phyloP scores from a whole-genome alignment of 2,797 vertebrate genomes.

The Tauraco hartlaubi region DNA sequence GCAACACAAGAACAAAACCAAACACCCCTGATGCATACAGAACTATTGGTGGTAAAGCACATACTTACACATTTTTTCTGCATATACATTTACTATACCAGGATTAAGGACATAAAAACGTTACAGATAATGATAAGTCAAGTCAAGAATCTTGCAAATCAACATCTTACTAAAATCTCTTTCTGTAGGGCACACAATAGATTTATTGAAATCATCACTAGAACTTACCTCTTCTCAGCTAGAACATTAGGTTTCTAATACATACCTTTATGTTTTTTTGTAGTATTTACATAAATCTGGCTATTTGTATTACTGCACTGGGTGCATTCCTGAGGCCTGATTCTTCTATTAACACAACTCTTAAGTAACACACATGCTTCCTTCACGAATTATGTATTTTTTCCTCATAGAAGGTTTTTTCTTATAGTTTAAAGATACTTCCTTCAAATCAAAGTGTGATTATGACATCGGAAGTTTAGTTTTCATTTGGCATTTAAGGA shows the following conservation, averaged over 20 bases:
- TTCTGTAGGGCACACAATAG: not conserved
- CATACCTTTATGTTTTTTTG: not conserved
- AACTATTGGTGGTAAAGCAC: not conserved
- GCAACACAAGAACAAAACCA: slow-evolving; percentile 63
- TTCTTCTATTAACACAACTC: not conserved
- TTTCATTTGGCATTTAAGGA: not conserved
- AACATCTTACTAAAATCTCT: not conserved
- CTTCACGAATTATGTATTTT: not conserved
- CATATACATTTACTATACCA: not conserved
- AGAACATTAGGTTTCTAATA: not conserved
- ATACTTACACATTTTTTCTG: not conserved
- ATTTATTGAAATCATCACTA: not conserved
- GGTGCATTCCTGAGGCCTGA: not conserved
- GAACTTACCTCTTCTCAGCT: not conserved
- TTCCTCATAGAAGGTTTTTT: not conserved
- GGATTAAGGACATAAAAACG: not conserved
- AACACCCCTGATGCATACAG: not conserved
- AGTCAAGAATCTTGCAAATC: not conserved
- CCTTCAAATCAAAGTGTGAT: not conserved
- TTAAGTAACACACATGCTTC: not conserved
- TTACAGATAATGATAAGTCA: not conserved
- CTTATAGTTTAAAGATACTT: not conserved
- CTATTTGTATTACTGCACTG: not conserved
- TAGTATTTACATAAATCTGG: not conserved
- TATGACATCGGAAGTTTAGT: not conserved